Base-by-base conservation (phyloP, 2,113 vertebrate genomes). In the cattle (Bos taurus) region DNA sequence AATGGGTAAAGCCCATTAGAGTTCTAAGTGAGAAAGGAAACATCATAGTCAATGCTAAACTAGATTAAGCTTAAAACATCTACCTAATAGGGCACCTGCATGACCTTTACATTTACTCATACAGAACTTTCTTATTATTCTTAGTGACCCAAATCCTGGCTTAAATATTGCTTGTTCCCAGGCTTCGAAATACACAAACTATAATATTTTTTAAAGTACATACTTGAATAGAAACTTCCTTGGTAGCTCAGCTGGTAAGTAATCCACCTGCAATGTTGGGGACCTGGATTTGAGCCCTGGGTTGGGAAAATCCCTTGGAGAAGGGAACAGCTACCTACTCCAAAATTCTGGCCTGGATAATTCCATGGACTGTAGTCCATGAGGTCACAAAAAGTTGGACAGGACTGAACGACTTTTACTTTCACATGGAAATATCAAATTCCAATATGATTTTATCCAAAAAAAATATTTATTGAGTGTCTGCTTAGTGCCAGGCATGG, bases 31-130 rank as follows among this genome's bases (percentile, higher is more conserved):
- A 93, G 26, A 91, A 95, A 48, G 6, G 40, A 88, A 93, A 71
- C 50, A 89, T 60, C n/a, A 48, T 78, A 84, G 67, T 87, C n/a
- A 84, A 52, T 93, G 28, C 33, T 82, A 83, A 80, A 71, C 78
- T 7, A 71, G 43, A 67, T 46, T 91, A 43, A 86, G 40, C 36
- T 36, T 74, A 78, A 94, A 19, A 26, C 10, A 50, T 4, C 25
- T 5, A 7, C 17, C 88, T 77, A 43, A 82, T 5, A 60, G 48
- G 16, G 15, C 6, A 5, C 30, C 36, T 2, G 2, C 13, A 3
- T 88, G 67, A 83, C 54, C 54, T 64, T 91, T 16, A 91, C 3
- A 43, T 78, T 90, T n/a, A 50, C 40, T 87, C 83, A 83, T 13
- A 11, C 4, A 62, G 8, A 59, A 77, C 25, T 84, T 96, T 77